Percentiles rank a stretch among this genome's conserved stretches.
These are phyloP conservation scores for Agriopis aurantiaria DNA, from an alignment of 2,888 invertebrate genomes.

Conservation along the genomic window DNA sequence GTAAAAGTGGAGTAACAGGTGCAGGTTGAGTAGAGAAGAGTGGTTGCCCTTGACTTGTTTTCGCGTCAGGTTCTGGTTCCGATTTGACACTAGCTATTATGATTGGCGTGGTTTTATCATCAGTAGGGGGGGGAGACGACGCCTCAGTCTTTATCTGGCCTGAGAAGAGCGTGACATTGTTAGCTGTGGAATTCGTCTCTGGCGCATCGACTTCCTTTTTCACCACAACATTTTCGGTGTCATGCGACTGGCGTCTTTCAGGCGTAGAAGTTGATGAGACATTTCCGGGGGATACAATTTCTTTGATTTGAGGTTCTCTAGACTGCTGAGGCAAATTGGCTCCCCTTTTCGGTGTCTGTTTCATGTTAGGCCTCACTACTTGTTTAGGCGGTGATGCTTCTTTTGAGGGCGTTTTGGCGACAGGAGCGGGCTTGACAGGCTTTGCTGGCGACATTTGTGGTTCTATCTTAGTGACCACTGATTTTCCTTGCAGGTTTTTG, in stretches of 20 bases:
- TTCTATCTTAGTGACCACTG: conserved; percentile 55
- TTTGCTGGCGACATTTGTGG: conserved; percentile 51
- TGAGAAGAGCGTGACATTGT: conserved; percentile 66
- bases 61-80: conserved; percentile 61
- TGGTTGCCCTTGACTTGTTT: conserved; percentile 43
- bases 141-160: conserved; percentile 75
- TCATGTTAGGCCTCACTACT: conserved; percentile 68
- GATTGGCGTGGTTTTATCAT: conserved; percentile 59
- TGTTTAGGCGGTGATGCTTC: conserved; percentile 55
- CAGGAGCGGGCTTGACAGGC: conserved; percentile 50
- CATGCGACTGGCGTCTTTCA: conserved; percentile 61
- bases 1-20: conserved; percentile 57
- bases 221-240: conserved; percentile 67
- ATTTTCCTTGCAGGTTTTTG: conserved; percentile 61
- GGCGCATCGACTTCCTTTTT: conserved; percentile 70
- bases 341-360: conserved; percentile 78
- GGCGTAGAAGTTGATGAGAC: conserved; percentile 41
- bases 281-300: conserved; percentile 43
- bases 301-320: conserved; percentile 54
- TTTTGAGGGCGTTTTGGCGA: conserved; percentile 49
- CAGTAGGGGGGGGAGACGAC: conserved; percentile 62
- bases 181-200: conserved; percentile 51
- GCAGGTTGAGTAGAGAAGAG: conserved; percentile 46
- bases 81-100: conserved; percentile 70
- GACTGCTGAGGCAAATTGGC: conserved; percentile 58